phyloP scores from a whole-genome alignment of 1,140 invertebrate species.

The Lutraria rhynchaena region DNA sequence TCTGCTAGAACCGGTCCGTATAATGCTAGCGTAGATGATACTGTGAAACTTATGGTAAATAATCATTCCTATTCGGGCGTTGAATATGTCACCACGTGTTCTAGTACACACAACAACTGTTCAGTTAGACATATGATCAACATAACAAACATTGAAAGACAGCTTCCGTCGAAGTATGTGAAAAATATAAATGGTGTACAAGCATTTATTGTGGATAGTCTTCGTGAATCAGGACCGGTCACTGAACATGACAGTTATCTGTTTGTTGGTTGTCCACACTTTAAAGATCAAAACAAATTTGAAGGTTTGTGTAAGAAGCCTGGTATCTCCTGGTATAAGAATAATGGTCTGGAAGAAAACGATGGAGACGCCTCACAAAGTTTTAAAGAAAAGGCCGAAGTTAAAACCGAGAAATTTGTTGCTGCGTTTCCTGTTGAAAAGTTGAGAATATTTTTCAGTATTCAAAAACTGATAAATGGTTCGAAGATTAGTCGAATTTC shows the following conservation, averaged over 20 bases:
- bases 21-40: too few relatives aligned
- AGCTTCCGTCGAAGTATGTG: too few relatives aligned
- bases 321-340: constrained; percentile 9
- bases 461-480: not conserved
- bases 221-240: too few relatives aligned
- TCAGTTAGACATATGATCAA: too few relatives aligned
- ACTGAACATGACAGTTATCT: not conserved
- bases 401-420: constrained; percentile 23
- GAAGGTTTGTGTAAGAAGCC: not conserved
- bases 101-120: too few relatives aligned
- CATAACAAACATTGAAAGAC: too few relatives aligned
- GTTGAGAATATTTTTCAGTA: constrained; percentile 30
- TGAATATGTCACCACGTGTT: too few relatives aligned
- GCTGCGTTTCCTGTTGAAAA: not conserved
- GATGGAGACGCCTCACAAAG: not conserved
- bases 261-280: constrained; percentile 35
- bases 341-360: not conserved
- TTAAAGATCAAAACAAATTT: not conserved
- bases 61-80: too few relatives aligned
- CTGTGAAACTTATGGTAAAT: too few relatives aligned
- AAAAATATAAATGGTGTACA: too few relatives aligned
- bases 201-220: too few relatives aligned
- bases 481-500: constrained; percentile 15
- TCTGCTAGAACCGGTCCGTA: too few relatives aligned
- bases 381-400: not conserved